Evolutionary conservation across 2,888 invertebrate species (phyloP), one percentile per base, ranked within the genome.

Genomic region (Odontothrips loti): DNA sequence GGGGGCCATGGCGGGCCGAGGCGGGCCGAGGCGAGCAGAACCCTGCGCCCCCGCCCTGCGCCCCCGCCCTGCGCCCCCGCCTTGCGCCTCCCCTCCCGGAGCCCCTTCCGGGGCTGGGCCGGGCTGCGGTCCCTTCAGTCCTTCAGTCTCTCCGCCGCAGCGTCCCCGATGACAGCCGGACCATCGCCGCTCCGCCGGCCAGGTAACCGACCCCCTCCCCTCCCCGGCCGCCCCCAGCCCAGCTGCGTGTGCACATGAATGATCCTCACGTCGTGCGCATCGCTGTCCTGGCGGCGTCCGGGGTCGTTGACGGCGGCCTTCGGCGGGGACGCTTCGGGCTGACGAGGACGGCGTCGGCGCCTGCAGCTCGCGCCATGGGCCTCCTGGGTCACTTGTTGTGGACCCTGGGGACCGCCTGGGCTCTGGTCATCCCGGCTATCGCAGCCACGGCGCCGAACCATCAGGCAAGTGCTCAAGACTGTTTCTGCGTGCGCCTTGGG

Each of bases 381-480:
- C 27, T 58, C 68, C 68, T 23, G 27, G 10, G 27, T 1, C 68
- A 12, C 68, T 12, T 12, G 58, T 15, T 58, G 58, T 58, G 68
- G 68, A 9, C 27, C 1, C 27, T 75, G 27, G 23, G 68, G 23
- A 27, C 12, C 23, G 68, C 68, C 68, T 75, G 27, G 58, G 58
- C 58, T 1, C 27, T 75, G 27, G 11, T 27, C 23, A 1, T 75
- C 68, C 11, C 68, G 20, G 58, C 47, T 75, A 79, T 15, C 12
- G 48, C 79, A 20, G 47, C n/a, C 79, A 12, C 27, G 80, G 48
- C 63, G 63, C 27, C 58, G 58, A 20, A 58, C 58, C 58, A 58
- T 11, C 58, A 58, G 58, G 58, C 20, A 20, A 58, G 58, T 51
- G 2, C n/a, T n/a, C 6, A 6, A 43, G 34, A 43, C 3, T 43